phyloP scores from a whole-genome alignment of 2,888 invertebrate species.

The Dryobotodes eremita region DNA sequence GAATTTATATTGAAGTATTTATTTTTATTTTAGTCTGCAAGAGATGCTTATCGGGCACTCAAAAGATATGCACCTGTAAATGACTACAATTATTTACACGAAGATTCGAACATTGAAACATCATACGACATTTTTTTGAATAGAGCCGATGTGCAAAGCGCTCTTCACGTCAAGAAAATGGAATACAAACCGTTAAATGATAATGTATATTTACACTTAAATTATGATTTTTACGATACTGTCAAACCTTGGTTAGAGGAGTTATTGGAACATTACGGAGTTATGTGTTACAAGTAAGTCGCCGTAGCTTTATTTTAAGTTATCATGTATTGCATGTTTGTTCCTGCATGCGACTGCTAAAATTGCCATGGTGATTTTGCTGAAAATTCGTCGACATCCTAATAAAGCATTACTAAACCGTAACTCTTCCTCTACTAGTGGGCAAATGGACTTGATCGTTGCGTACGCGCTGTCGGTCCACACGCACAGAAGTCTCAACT shows the following conservation, averaged over 20 bases:
- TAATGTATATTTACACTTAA: fast-evolving
- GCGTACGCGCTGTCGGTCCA: constrained; percentile 59
- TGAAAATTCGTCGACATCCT: neutral
- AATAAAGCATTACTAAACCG: neutral
- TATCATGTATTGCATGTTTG: neutral
- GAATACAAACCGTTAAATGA: fast-evolving
- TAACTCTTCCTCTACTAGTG: constrained; percentile 30
- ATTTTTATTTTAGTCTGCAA: constrained; percentile 12
- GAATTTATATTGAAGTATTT: neutral
- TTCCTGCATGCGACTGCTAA: too few species aligned
- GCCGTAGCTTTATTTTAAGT: neutral
- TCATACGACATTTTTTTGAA: constrained; percentile 30
- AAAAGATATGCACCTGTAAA: fast-evolving
- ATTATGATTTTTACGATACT: fast-evolving
- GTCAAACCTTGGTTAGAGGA: constrained; percentile 64
- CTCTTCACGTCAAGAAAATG: constrained; percentile 53
- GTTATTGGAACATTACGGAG: constrained; percentile 61
- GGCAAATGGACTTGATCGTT: constrained; percentile 58
- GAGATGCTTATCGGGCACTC: fast-evolving
- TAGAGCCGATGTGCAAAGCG: constrained; percentile 41
- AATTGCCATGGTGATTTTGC: neutral
- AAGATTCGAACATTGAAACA: fast-evolving
- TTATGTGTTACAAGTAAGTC: constrained; percentile 51
- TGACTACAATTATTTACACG: constrained; percentile 4
- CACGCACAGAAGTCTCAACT: constrained; percentile 50